Base-by-base conservation (phyloP, 2,113 vertebrate genomes). In the Gymnocephalus cernua region DNA sequence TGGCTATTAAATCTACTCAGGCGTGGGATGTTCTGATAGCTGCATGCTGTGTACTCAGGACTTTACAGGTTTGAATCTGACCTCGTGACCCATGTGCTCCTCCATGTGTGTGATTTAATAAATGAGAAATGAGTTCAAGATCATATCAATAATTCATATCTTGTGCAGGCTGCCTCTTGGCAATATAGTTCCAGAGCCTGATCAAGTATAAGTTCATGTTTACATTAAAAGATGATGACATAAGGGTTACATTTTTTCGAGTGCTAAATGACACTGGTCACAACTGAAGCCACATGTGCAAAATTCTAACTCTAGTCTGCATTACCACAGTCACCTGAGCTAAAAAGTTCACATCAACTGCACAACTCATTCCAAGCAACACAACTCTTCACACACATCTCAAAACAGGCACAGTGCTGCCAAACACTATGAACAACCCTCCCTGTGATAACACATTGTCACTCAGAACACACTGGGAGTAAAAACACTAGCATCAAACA, bases 151-250 rank as follows among this genome's bases (percentile, higher is more conserved):
- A 41, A 88, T 88, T 89, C 80, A 73, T 56, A 74, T 88, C 45
- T 81, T 8, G 23, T 50, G 74, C 74, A 61, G 80, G 21, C 67
- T 78, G 59, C 80, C 66, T 80, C 62, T 29, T 38, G 59, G 78
- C 70, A 73, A 54, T 41, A 73, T 54, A 35, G 44, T 21, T 61
- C 32, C 50, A 45, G 53, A 73, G 76, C 56, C 44, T 82, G 85
- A 88, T 91, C 62, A 85, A 80, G 90, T 90, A 77, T 65, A 54
- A 79, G 73, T 70, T 91, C 73, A 90, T 92, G 89, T 90, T 91
- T 93, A 10, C 38, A 41, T 41, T 41, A 83, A 93, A 92, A 92
- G 87, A 92, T 27, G 45, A 47, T 21, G 67, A 66, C 25, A 12
- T 10, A 56, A 79, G 88, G 85, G 86, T 88, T 86, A 79, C 41